phyloP scores from a whole-genome alignment of 1,140 invertebrate species.

The Aphelinus certus region DNA sequence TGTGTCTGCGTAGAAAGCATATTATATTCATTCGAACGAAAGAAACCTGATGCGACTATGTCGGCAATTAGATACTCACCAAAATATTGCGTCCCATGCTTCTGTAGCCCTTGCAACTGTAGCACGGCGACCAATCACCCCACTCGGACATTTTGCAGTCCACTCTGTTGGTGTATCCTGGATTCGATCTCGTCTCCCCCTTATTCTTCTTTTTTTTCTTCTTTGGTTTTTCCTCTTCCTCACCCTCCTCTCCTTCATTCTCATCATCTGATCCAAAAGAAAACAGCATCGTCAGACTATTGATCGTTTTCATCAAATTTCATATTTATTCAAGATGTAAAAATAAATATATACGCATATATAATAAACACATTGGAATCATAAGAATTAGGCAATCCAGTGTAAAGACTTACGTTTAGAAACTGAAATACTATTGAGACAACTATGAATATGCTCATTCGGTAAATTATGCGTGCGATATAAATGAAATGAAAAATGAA shows the following conservation, averaged over 20 bases:
- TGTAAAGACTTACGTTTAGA: too few species aligned
- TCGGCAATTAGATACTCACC: constrained; percentile 48
- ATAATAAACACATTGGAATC: too few species aligned
- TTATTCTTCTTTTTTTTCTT: constrained; percentile 21
- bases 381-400: too few species aligned
- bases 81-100: constrained; percentile 61
- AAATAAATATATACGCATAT: too few species aligned
- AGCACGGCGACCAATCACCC: constrained; percentile 71
- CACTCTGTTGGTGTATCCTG: constrained; percentile 46
- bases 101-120: constrained; percentile 71
- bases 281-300: too few species aligned
- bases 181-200: background rate
- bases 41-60: background rate
- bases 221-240: background rate
- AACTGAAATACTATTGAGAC: too few species aligned
- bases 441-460: too few species aligned
- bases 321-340: too few species aligned
- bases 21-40: constrained; percentile 16
- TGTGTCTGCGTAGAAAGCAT: constrained; percentile 57
- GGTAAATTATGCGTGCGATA: too few species aligned
- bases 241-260: too few species aligned
- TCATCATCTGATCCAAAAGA: background rate
- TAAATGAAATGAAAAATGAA: too few species aligned
- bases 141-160: constrained; percentile 73
- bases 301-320: too few species aligned